A percentile compares a stretch with the other conserved stretches of the same genome.
Conservation (phyloP, 2,113 vertebrate species). For the Drymodes brunneopygia region DNA sequence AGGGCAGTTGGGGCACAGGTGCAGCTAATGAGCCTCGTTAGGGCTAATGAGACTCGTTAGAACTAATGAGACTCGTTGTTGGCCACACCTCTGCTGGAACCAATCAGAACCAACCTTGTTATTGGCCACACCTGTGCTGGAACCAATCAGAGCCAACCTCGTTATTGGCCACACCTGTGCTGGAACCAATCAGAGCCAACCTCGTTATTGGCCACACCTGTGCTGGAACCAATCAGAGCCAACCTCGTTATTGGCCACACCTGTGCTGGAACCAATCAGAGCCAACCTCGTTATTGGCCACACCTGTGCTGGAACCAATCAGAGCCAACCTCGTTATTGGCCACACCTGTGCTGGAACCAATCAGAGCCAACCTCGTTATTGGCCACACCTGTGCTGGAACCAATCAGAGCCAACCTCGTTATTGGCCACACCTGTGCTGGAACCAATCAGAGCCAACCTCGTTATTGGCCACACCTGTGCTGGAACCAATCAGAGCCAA, state of each 20-base stretch:
- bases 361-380: neutral
- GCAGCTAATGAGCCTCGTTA: neutral
- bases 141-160: neutral
- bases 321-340: no score
- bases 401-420: neutral
- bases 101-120: no score
- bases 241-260: no score
- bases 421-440: neutral
- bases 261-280: no score
- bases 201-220: neutral
- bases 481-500: neutral
- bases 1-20: accelerated
- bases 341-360: no score
- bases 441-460: neutral
- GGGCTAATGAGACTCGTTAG: accelerated
- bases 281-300: accelerated
- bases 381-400: neutral
- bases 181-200: neutral
- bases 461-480: neutral
- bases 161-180: neutral
- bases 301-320: neutral
- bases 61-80: accelerated
- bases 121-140: neutral
- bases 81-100: no score
- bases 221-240: neutral